Conservation (phyloP, 2,797 vertebrate genomes). For the Lophotriccus pileatus region DNA sequence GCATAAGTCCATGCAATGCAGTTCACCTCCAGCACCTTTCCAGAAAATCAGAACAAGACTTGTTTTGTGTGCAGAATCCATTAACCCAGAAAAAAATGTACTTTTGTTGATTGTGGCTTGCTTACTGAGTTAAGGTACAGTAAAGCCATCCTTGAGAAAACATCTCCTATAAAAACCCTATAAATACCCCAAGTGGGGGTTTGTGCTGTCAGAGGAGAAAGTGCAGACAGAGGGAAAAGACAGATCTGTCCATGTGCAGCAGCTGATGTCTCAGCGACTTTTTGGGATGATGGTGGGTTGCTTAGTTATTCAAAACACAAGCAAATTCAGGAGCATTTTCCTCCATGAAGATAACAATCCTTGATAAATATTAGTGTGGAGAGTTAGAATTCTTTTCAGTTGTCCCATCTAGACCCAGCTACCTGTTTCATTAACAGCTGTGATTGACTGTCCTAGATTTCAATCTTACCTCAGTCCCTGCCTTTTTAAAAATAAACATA, state of each 20-base stretch:
- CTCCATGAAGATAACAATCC: not conserved
- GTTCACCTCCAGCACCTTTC: not conserved
- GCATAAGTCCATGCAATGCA: rapidly evolving
- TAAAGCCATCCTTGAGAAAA: not conserved
- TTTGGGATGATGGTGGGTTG: not conserved
- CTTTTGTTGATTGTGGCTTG: not conserved
- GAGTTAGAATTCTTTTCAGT: not conserved
- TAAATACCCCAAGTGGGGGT: not conserved
- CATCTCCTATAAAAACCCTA: not conserved
- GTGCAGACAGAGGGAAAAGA: not conserved
- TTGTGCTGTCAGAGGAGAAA: not conserved
- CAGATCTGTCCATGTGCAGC: not conserved
- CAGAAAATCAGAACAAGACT: not conserved
- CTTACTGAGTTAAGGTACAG: not conserved
- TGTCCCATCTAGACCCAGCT: not conserved
- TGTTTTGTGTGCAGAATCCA: not conserved
- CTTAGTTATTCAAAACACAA: not conserved
- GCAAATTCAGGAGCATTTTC: not conserved
- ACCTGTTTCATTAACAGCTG: not conserved
- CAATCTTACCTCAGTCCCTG: not conserved
- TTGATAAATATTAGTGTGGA: not conserved
- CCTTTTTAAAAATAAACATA: not conserved
- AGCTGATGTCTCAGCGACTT: not conserved
- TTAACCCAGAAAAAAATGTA: slow-evolving; percentile 22
- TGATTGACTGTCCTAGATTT: not conserved